These are phyloP conservation scores for Hippopotamyrus pictus DNA, from an alignment of 2,797 vertebrate species.

Conservation along the genomic window DNA sequence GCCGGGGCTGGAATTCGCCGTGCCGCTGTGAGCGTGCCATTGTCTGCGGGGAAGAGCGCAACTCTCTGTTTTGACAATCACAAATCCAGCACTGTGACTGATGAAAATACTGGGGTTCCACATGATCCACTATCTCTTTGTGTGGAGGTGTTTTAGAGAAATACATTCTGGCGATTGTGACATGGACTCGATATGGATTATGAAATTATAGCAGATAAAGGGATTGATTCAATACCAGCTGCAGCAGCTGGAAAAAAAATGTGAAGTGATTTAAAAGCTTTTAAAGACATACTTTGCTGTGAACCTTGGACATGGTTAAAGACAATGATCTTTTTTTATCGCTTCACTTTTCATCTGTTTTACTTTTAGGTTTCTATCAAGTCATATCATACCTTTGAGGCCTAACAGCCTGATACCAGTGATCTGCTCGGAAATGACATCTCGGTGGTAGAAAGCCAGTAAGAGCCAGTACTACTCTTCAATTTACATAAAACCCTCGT, in stretches of 20 bases:
- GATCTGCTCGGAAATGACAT: background rate
- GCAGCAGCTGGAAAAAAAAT: background rate
- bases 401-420: background rate
- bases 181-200: constrained; percentile 10
- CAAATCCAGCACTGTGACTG: constrained; percentile 11
- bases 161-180: constrained; percentile 3
- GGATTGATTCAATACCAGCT: constrained; percentile 2
- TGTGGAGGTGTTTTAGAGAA: constrained; percentile 15
- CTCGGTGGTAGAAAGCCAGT: background rate
- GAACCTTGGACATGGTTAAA: background rate
- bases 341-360: background rate
- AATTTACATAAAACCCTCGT: background rate
- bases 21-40: background rate
- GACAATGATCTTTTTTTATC: constrained; percentile 8
- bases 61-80: constrained; percentile 12
- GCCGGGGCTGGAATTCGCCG: background rate
- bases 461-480: background rate
- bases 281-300: background rate
- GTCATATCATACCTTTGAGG: background rate
- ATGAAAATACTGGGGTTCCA: background rate
- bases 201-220: constrained; percentile 15
- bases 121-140: constrained; percentile 8
- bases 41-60: background rate
- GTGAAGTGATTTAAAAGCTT: constrained; percentile 9
- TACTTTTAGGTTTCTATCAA: background rate